Base-by-base conservation (phyloP, 2,797 vertebrate species). In the Channa striata region DNA sequence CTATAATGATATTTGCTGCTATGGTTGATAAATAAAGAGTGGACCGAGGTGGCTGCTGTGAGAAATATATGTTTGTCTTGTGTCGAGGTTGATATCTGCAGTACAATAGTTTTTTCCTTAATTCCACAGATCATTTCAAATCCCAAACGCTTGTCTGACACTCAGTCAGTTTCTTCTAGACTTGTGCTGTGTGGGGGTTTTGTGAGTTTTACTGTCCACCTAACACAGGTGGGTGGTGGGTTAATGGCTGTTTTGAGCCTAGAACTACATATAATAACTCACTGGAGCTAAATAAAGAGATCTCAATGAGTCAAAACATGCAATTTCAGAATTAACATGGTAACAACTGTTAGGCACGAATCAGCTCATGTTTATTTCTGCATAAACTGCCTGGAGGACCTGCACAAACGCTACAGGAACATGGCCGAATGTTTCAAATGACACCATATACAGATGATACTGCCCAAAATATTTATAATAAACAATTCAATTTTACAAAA, bases 201-300 rank as follows among this genome's bases (percentile, higher is more conserved):
- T 54, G 63, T 65, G 52, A 21, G 61, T 74, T 61, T 80, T 60
- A 72, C 52, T 76, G 43, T 71, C 53, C 37, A 71, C 25, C n/a
- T 21, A 4, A 37, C 23, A 57, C 56, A 34, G 33, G 75, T 81
- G 68, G 57, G 57, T 50, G 67, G 46, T 23, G 42, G 13, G 54
- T 67, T 72, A 80, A 72, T 12, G 39, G 72, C 48, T 71, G 59
- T 68, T 75, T 34, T 59, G 48, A 23, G 69, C 36, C 72, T 40
- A 62, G 51, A 60, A 72, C 23, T 34, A 74, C 25, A 51, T 64
- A 33, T 50, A 69, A 70, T 73, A 37, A 68, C 50, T 61, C 34
- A 67, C 5, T 36, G 23, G n/a, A 67, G 62, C 70, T 44, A 59
- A 56, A 65, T 72, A 30, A 73, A 63, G n/a, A 33, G 10, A 80